Evolutionary conservation across 2,888 invertebrate species (phyloP).

Genomic region (Heliothis peltigera): DNA sequence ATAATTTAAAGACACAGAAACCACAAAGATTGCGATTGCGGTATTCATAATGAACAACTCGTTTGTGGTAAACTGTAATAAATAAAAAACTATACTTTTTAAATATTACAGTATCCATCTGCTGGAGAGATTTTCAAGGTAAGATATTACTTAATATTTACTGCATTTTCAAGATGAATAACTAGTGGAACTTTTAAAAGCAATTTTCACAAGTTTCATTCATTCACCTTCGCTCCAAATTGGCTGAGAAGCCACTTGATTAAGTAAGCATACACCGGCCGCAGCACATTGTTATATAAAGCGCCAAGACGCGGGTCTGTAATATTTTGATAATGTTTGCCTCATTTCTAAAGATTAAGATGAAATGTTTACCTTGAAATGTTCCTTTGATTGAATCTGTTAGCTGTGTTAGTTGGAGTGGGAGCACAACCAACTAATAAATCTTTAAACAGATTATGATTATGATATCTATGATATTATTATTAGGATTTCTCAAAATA

Average conservation of each 20-base stretch:
- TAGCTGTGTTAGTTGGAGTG: slow-evolving; percentile 3
- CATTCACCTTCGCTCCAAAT: not conserved
- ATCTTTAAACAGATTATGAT: slow-evolving; percentile 3
- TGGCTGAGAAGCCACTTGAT: slow-evolving; percentile 15
- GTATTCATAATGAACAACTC: too few relatives aligned
- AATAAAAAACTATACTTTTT: not conserved
- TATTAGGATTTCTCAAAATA: not conserved
- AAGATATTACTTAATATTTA: not conserved
- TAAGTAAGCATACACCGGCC: slow-evolving; percentile 6
- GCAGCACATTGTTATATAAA: slow-evolving; percentile 20
- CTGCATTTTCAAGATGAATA: not conserved
- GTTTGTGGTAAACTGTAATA: not conserved
- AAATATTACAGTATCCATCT: not conserved
- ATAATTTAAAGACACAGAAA: too few relatives aligned
- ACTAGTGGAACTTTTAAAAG: slow-evolving; percentile 9
- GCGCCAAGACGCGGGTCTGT: slow-evolving; percentile 18
- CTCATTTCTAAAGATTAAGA: too few relatives aligned
- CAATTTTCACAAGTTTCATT: slow-evolving; percentile 1
- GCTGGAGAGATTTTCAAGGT: not conserved
- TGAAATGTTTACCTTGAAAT: too few relatives aligned
- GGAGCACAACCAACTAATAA: slow-evolving; percentile 8
- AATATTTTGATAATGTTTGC: slow-evolving; percentile 4
- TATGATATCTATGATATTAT: too few relatives aligned
- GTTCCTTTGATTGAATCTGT: slow-evolving; percentile 10
- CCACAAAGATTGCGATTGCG: too few relatives aligned